Evolutionary conservation across 2,113 vertebrate genomes (phyloP).

Genomic region (Salminus brasiliensis): DNA sequence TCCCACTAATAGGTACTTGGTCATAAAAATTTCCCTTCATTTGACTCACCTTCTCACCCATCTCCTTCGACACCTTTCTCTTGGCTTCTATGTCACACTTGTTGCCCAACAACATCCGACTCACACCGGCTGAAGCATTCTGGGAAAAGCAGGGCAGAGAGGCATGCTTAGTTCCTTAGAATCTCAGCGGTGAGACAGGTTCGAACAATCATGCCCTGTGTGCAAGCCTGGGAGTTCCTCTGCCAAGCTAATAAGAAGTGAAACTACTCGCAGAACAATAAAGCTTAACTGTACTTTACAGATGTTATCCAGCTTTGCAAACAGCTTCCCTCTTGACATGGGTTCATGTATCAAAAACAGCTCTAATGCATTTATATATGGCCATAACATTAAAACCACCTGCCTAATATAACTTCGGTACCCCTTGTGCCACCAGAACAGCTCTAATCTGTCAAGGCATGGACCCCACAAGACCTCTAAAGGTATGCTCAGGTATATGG

Average conservation of each 20-base stretch:
- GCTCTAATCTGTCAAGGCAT: too few relatives aligned
- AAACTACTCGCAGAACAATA: background rate
- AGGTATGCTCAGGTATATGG: too few relatives aligned
- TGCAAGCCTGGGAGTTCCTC: conserved; percentile 10
- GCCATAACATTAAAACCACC: too few relatives aligned
- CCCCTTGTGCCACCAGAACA: too few relatives aligned
- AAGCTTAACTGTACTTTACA: background rate
- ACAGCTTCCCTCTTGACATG: too few relatives aligned
- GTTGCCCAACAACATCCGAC: conserved; percentile 88
- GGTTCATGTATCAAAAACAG: too few relatives aligned
- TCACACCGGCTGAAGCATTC: conserved; percentile 90
- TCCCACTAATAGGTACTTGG: too few relatives aligned
- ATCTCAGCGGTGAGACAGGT: background rate
- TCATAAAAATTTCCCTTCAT: too few relatives aligned
- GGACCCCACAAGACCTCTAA: too few relatives aligned
- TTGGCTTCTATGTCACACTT: conserved; percentile 92
- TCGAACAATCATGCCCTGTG: background rate
- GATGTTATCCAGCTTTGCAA: background rate
- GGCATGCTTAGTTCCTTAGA: conserved; percentile 27
- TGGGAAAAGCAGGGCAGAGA: conserved; percentile 60
- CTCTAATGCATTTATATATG: too few relatives aligned
- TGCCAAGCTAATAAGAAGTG: conserved; percentile 6
- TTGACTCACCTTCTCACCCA: conserved; percentile 81
- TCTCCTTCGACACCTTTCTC: conserved; percentile 85
- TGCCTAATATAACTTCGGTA: too few relatives aligned